Evolutionary conservation across 2,797 vertebrate species (phyloP), one percentile per base, ranked within the genome.

Genomic region (Syndactyla subalaris): DNA sequence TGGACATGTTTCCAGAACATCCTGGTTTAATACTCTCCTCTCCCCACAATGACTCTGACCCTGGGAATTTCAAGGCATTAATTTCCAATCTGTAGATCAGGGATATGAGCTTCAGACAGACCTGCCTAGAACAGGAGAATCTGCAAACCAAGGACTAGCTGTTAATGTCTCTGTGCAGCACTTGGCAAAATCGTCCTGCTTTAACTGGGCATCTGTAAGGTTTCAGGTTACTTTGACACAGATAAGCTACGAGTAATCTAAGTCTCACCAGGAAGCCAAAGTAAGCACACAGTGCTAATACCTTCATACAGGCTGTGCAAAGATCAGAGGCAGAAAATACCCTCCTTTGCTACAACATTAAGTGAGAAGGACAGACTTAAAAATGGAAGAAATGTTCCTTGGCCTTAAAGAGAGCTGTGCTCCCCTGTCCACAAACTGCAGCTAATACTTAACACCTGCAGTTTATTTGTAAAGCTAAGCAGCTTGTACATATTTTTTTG

Each of bases 181-280:
- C 58, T 91, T 71, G 26, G 41, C 65, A 94, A 89, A 89, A 93
- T 38, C 10, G 34, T 68, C 84, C 89, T 87, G 43, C 75, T 95
- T 58, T 89, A 76, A 80, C 2, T 15, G 26, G 66, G 61, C 91
- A 80, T 54, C 73, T 12, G 1, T 41, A 30, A 30, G 68, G 63
- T 70, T 90, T 93, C 89, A 39, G 32, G 77, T 89, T 88, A 80
- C 73, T 72, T 18, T 41, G 55, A 66, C 70, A 88, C 4, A 73
- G 67, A 87, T 55, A 88, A 78, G 4, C 70, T 41, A 66, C 2
- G 0, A 46, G 51, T 58, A 92, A 73, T n/a, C 54, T 68, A 51
- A 30, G 46, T 73, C 70, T 89, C 76, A 46, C 32, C 62, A 77
- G 87, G 66, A 84, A 93, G 63, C 30, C 46, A 68, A 55, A 46